A percentile compares a stretch with the other conserved stretches of the same genome.
These are phyloP conservation scores for Tupaia tana DNA, from an alignment of 2,113 vertebrate genomes.

Conservation along the genomic window DNA sequence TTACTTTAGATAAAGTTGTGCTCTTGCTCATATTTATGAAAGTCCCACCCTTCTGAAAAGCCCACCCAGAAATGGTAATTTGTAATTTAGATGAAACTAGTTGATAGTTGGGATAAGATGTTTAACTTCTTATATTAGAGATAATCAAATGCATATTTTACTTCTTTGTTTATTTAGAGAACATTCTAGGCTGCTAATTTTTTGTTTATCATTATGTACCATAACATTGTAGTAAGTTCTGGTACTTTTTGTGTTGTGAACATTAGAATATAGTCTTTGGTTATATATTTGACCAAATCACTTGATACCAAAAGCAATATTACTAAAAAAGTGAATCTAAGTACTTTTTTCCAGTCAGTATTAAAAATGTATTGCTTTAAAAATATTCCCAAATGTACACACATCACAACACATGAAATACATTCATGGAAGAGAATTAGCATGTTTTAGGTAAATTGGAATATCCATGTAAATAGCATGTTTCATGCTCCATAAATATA, in stretches of 20 bases:
- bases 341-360: neutral
- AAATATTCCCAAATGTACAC: neutral
- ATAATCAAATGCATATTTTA: neutral
- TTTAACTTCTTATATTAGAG: neutral
- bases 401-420: neutral
- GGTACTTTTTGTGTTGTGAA: conserved; percentile 54
- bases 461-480: neutral
- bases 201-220: neutral
- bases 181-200: neutral
- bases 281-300: neutral
- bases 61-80: neutral
- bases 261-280: neutral
- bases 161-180: neutral
- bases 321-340: neutral
- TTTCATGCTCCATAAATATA: neutral
- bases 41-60: neutral
- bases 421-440: neutral
- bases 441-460: neutral
- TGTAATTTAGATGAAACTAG: conserved; percentile 21
- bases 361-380: neutral
- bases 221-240: neutral
- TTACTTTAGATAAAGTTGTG: neutral
- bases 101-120: neutral
- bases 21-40: neutral
- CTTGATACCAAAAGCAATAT: neutral